These are phyloP conservation scores for Podabrus alpinus DNA, from an alignment of 2,888 invertebrate species.

Conservation along the genomic window DNA sequence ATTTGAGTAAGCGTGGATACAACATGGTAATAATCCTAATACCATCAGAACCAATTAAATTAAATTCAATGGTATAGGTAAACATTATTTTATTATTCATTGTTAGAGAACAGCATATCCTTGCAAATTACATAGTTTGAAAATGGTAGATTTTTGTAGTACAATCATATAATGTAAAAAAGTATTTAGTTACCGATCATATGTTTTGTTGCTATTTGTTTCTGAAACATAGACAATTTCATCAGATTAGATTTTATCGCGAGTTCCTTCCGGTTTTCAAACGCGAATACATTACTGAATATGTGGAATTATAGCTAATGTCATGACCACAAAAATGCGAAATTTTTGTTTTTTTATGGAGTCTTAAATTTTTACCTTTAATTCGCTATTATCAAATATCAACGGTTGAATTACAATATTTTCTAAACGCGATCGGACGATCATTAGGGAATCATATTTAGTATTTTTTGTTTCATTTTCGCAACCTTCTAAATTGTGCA, in stretches of 20 bases:
- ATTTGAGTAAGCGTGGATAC: not conserved
- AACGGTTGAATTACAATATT: not conserved
- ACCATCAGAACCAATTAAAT: not conserved
- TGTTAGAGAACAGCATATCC: not conserved
- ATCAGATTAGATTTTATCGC: slow-evolving; percentile 48
- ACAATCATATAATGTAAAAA: not conserved
- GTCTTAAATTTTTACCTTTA: not conserved
- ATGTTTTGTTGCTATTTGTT: slow-evolving; percentile 48
- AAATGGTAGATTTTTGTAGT: not conserved
- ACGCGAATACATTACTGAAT: slow-evolving; percentile 44
- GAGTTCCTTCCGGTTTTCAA: slow-evolving; percentile 45
- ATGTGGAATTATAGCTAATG: slow-evolving; percentile 46
- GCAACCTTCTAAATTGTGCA: not conserved
- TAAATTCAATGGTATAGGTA: not conserved
- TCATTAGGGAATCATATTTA: not conserved
- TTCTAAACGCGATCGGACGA: not conserved
- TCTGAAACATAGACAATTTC: slow-evolving; percentile 39
- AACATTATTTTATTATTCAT: not conserved
- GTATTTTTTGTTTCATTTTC: not conserved
- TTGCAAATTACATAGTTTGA: not conserved
- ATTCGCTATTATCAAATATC: not conserved
- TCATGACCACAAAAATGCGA: slow-evolving; percentile 30
- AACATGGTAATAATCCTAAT: not conserved
- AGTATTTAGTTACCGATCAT: slow-evolving; percentile 41
- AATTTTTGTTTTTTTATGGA: not conserved